Evolutionary conservation across 2,888 invertebrate species (phyloP).

Genomic region (Drosophila multiciliata): DNA sequence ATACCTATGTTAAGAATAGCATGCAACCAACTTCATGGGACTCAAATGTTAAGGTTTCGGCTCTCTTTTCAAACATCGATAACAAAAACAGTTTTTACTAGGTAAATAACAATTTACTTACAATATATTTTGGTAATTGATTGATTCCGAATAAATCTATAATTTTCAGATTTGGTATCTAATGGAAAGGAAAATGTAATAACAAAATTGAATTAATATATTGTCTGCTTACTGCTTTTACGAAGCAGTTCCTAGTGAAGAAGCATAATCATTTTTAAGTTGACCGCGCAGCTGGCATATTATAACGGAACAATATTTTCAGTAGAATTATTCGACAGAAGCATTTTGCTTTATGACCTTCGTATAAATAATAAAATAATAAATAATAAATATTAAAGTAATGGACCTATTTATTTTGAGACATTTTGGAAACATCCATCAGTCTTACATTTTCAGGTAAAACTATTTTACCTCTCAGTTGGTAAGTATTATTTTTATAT

Average conservation of each 20-base stretch:
- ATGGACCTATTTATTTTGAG: no score
- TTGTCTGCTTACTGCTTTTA: no score
- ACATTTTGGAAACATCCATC: no score
- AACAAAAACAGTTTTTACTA: background rate
- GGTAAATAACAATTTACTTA: background rate
- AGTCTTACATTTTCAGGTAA: no score
- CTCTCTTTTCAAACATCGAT: background rate
- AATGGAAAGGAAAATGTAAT: background rate
- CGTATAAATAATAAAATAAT: no score
- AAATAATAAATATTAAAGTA: no score
- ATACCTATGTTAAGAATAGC: background rate
- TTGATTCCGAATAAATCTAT: background rate
- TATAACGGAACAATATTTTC: background rate
- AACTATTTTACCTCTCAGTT: no score
- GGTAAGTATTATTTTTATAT: no score
- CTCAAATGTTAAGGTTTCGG: slow-evolving; percentile 2
- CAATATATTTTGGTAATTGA: background rate
- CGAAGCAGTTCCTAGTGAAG: background rate
- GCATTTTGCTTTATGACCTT: background rate
- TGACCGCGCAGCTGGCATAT: background rate
- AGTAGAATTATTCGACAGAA: background rate
- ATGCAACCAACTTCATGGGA: slow-evolving; percentile 3
- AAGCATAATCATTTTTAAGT: background rate
- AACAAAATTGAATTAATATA: background rate
- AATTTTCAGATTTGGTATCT: background rate